Conservation (phyloP, 2,797 vertebrate genomes). For the Peromyscus aztecus region DNA sequence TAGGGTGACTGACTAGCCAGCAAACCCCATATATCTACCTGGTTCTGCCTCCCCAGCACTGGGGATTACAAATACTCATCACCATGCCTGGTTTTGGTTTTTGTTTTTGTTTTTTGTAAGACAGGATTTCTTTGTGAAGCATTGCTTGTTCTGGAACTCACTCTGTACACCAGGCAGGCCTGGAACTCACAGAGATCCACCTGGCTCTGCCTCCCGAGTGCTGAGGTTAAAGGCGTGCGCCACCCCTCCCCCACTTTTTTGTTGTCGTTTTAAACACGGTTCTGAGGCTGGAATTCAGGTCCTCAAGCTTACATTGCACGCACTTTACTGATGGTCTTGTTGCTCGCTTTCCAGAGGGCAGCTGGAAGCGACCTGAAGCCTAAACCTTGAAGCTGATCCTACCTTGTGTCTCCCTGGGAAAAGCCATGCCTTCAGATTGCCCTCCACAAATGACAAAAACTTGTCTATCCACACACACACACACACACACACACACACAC, state of each 20-base stretch:
- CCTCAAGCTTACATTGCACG: background rate
- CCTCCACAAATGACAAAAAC: constrained; percentile 17
- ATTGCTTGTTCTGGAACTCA: background rate
- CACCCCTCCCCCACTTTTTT: background rate
- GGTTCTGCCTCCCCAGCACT: background rate
- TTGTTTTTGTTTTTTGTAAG: background rate
- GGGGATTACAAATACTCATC: background rate
- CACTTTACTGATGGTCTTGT: background rate
- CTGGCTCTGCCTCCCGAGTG: background rate
- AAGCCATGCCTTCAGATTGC: background rate
- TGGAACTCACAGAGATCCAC: background rate
- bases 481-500: too few species aligned
- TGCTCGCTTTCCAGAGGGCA: background rate
- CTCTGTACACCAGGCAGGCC: background rate
- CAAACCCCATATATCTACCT: background rate
- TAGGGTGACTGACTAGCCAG: background rate
- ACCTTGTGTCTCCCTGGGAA: background rate
- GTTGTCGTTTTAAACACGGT: background rate
- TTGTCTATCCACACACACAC: background rate
- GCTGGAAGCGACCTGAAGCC: background rate
- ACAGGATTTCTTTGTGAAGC: background rate
- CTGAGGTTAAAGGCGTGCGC: background rate
- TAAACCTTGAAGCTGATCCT: background rate
- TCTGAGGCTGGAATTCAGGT: background rate
- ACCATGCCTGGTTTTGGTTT: background rate